Percentiles rank a stretch among this genome's conserved stretches.
Conservation (phyloP, 2,888 invertebrate species). For the Plusia festucae region DNA sequence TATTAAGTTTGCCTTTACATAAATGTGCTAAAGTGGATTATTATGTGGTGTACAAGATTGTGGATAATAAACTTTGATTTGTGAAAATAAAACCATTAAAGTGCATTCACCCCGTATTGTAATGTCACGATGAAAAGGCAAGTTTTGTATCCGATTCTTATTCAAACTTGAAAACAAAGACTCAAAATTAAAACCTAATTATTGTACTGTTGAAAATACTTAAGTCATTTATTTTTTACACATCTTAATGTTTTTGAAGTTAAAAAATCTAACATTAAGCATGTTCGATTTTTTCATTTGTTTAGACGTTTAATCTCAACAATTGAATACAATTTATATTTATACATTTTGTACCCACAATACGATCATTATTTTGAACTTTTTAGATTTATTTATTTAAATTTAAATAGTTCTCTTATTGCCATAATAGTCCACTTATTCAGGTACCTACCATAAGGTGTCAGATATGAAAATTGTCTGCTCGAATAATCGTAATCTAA, state of each 20-base stretch:
- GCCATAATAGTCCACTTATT: neutral
- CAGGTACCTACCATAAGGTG: neutral
- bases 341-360: too few relatives aligned
- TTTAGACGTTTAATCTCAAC: neutral
- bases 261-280: too few relatives aligned
- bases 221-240: neutral
- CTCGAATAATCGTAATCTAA: constrained; percentile 26
- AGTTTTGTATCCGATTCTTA: constrained; percentile 28
- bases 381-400: neutral
- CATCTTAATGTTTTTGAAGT: too few relatives aligned
- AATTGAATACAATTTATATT: neutral
- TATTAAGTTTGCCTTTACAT: constrained; percentile 53
- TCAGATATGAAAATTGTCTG: neutral
- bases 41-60: constrained; percentile 16
- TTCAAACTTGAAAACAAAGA: constrained; percentile 27
- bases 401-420: neutral
- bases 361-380: too few relatives aligned
- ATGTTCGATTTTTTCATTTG: neutral
- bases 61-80: constrained; percentile 8
- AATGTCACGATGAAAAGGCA: constrained; percentile 16
- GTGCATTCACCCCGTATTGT: constrained; percentile 21
- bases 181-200: neutral
- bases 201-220: neutral
- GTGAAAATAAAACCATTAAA: constrained; percentile 17
- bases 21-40: constrained; percentile 42